A percentile compares a stretch with the other conserved stretches of the same genome.
Evolutionary conservation across 2,888 invertebrate genomes (phyloP).

Genomic region (Amblyjoppa proteus): DNA sequence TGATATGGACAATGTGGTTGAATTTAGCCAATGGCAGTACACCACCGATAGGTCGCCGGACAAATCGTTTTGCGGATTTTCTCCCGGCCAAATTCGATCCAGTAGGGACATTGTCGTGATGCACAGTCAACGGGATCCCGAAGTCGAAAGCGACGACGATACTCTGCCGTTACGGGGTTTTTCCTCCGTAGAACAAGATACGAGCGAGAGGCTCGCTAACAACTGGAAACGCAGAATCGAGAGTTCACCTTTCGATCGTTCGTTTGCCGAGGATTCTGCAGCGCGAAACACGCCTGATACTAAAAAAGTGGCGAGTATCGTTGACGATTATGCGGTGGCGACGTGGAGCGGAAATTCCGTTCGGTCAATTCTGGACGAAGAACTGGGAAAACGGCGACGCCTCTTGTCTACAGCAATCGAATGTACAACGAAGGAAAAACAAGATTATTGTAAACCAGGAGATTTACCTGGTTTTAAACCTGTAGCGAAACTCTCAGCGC

Average conservation of each 20-base stretch:
- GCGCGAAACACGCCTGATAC: not conserved
- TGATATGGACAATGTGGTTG: not conserved
- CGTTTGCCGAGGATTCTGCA: not conserved
- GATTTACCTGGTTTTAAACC: not conserved
- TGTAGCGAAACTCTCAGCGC: not conserved
- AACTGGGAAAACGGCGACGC: not conserved
- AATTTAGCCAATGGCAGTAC: constrained; percentile 26
- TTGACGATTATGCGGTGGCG: not conserved
- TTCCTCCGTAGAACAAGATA: not conserved
- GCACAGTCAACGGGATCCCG: not conserved
- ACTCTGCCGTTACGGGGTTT: constrained; percentile 76
- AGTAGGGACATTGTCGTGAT: constrained; percentile 20
- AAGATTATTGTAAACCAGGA: not conserved
- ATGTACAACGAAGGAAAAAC: not conserved
- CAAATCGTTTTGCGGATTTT: constrained; percentile 51
- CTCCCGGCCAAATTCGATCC: constrained; percentile 15
- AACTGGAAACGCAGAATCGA: not conserved
- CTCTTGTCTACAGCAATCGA: not conserved
- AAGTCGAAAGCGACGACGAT: constrained; percentile 77
- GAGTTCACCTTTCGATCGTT: not conserved
- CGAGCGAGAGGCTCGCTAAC: not conserved
- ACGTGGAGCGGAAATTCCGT: not conserved
- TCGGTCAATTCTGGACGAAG: not conserved
- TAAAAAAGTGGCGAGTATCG: not conserved
- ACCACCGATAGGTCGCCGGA: not conserved